Evolutionary conservation across 2,888 invertebrate species (phyloP), one percentile per base, ranked within the genome.

Genomic region (Oxystoma pomonae): DNA sequence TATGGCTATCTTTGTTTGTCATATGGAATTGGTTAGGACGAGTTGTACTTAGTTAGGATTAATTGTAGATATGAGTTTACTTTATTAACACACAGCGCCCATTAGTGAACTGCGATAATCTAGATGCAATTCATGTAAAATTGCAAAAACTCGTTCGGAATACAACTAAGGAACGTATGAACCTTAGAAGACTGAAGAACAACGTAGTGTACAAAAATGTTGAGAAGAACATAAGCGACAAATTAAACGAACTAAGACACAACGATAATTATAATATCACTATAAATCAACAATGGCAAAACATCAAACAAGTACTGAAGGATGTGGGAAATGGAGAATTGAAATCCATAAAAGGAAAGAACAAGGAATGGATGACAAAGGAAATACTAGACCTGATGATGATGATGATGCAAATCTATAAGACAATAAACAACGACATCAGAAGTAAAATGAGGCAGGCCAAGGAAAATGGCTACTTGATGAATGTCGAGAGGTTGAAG

Each of bases 71-170:
- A n/a, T n/a, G n/a, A n/a, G n/a, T n/a, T n/a, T n/a, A n/a, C n/a
- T n/a, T n/a, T n/a, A n/a, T n/a, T n/a, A n/a, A n/a, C n/a, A n/a
- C n/a, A n/a, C n/a, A n/a, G n/a, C n/a, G n/a, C n/a, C n/a, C n/a
- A n/a, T n/a, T n/a, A n/a, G n/a, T n/a, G n/a, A n/a, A n/a, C n/a
- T n/a, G n/a, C n/a, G n/a, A n/a, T n/a, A n/a, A n/a, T n/a, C n/a
- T n/a, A n/a, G n/a, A n/a, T n/a, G n/a, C n/a, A n/a, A n/a, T 69
- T 55, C 55, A 19, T 12, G 16, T 16, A 62, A 55, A 64, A 61
- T 5, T 17, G 57, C 20, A 20, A 17, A 58, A 16, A 50, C 9
- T 53, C 16, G 52, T 59, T 12, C 50, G 50, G 50, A 50, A 50
- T 12, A 50, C 50, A 50, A 50, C 50, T 50, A 50, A 50, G 50